phyloP scores from a whole-genome alignment of 2,113 vertebrate species.

The Tinamus guttatus region DNA sequence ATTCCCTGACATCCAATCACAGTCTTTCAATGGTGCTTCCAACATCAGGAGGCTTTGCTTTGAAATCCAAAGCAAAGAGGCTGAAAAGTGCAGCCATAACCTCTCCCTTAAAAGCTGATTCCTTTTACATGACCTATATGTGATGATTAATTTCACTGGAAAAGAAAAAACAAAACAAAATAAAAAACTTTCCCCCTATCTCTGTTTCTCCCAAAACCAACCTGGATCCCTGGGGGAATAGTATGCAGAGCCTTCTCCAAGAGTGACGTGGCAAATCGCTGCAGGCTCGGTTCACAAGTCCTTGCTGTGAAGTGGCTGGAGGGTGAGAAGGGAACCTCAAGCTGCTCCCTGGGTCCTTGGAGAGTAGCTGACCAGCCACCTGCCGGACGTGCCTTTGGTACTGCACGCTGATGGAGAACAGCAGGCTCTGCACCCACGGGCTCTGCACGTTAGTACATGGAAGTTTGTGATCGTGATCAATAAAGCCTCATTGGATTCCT shows the following conservation, averaged over 20 bases:
- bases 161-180: constrained; percentile 40
- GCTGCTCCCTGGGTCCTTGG: constrained; percentile 11
- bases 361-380: constrained; percentile 54
- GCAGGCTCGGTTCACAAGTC: accelerated
- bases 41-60: neutral
- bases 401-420: constrained; percentile 86
- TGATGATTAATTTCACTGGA: neutral
- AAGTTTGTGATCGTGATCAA: constrained; percentile 7
- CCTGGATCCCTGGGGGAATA: neutral
- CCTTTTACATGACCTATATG: neutral
- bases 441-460: neutral
- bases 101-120: neutral
- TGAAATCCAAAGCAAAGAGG: constrained; percentile 3
- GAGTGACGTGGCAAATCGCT: neutral
- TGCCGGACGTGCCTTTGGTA: constrained; percentile 73
- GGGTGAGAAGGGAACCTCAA: neutral
- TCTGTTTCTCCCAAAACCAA: neutral
- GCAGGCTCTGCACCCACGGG: constrained; percentile 21
- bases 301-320: accelerated
- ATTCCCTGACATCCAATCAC: constrained; percentile 31
- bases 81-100: neutral
- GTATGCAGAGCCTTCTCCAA: neutral
- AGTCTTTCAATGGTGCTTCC: neutral
- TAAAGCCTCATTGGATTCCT: constrained; percentile 6
- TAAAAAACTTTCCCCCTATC: neutral